Conservation (phyloP, 2,888 invertebrate species). For the Polydrusus tereticollis region DNA sequence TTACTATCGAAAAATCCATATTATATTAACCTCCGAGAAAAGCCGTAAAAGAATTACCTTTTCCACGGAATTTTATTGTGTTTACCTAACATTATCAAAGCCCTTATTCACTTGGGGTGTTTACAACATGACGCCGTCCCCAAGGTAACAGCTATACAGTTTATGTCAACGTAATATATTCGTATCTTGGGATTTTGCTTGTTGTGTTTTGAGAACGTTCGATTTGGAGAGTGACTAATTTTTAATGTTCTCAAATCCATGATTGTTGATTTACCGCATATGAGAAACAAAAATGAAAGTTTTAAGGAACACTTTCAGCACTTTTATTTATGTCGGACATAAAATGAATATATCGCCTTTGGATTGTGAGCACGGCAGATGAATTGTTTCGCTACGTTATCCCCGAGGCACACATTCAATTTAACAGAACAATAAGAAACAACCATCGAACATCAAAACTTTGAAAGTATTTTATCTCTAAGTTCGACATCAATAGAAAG, state of each 20-base stretch:
- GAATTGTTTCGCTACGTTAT: constrained; percentile 1
- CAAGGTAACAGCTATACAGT: not conserved
- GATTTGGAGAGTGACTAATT: no score
- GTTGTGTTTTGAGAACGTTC: not conserved
- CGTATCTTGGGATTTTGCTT: not conserved
- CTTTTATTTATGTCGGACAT: no score
- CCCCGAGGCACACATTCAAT: constrained; percentile 33
- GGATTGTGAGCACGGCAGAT: not conserved
- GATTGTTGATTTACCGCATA: no score
- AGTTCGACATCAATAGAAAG: not conserved
- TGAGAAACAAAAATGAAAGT: no score
- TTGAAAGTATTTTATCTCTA: constrained; percentile 30
- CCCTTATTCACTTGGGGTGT: not conserved
- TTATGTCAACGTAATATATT: not conserved
- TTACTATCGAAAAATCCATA: no score
- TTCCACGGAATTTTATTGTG: not conserved
- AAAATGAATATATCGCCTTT: not conserved
- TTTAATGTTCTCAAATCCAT: no score
- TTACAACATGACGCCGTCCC: not conserved
- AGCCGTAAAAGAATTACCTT: not conserved
- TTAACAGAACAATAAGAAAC: constrained; percentile 37
- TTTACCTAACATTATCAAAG: not conserved
- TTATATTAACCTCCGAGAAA: no score
- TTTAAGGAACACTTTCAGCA: no score
- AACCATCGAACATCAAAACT: constrained; percentile 27